These are phyloP conservation scores for Luperina nickerlii DNA, from an alignment of 2,888 invertebrate species.

Conservation along the genomic window DNA sequence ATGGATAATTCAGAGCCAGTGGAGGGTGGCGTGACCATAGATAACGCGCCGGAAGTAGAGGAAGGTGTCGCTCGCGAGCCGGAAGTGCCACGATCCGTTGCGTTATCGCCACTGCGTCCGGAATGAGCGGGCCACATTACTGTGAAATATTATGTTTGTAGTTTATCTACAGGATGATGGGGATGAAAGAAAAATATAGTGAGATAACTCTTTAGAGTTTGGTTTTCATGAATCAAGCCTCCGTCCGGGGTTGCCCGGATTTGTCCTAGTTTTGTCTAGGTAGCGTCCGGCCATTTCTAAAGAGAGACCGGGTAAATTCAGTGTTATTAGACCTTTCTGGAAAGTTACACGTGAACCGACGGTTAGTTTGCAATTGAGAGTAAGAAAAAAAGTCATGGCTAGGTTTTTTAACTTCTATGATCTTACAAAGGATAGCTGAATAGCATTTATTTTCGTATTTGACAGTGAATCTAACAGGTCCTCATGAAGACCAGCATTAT, in stretches of 20 bases:
- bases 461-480: background rate
- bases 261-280: conserved; percentile 21
- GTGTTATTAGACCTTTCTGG: background rate
- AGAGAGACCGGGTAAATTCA: background rate
- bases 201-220: conserved; percentile 32
- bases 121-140: conserved; percentile 54
- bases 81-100: conserved; percentile 72
- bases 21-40: conserved; percentile 67
- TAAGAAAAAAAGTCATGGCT: background rate
- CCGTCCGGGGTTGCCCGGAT: conserved; percentile 21
- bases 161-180: conserved; percentile 38
- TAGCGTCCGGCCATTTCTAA: conserved; percentile 18
- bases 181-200: conserved; percentile 32
- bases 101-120: conserved; percentile 72
- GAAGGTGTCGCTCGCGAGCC: conserved; percentile 74
- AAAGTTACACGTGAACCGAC: background rate
- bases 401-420: background rate
- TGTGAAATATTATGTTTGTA: conserved; percentile 51
- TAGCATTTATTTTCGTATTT: background rate
- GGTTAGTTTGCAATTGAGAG: background rate
- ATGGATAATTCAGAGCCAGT: conserved; percentile 62
- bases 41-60: conserved; percentile 73
- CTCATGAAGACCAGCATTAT: background rate
- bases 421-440: background rate
- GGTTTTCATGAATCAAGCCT: conserved; percentile 25